Base-by-base conservation (phyloP, 1,140 invertebrate species). In the Microplitis demolitor region DNA sequence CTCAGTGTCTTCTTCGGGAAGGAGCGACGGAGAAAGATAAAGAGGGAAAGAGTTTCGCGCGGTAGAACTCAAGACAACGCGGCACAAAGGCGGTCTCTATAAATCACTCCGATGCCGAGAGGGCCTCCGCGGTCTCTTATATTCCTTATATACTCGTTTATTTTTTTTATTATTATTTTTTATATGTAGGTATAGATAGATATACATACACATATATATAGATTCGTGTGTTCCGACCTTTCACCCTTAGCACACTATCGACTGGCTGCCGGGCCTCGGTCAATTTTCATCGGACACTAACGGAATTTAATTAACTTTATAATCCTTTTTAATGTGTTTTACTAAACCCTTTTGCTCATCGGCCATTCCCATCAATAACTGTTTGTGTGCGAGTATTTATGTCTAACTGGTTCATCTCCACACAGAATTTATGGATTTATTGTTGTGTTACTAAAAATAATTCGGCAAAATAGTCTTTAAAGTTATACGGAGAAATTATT, bases 31-130 rank as follows among this genome's bases (percentile, higher is more conserved):
- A 66, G 39, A 45, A 24, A 24, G 24, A 24, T 24, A 2, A 24
- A 24, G 11, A 11, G 35, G 9, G 35, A 64, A 37, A 14, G 11
- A 34, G 37, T 33, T 66, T 69, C 68, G 64, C 66, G 68, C 73
- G 73, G 74, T 73, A 64, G 64, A 71, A 67, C 67, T 62, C 71
- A 68, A 76, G 73, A 77, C 75, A 74, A 73, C 39, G 24, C 64
- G 24, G 74, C 73, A 78, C 76, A 78, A 78, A 78, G 78, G 76
- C 78, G 78, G 78, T 74, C 75, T 78, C 78, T 77, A 78, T 78
- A 78, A 77, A 78, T 77, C 76, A 77, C 69, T 73, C 73, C 56
- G 53, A 62, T 63, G 69, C 69, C 68, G 45, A 61, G 39, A 66
- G 63, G 61, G 37, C 63, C 63, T 66, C 63, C 66, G 66, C 66